Conservation (phyloP, 2,888 invertebrate genomes). For the Polietes domitor region DNA sequence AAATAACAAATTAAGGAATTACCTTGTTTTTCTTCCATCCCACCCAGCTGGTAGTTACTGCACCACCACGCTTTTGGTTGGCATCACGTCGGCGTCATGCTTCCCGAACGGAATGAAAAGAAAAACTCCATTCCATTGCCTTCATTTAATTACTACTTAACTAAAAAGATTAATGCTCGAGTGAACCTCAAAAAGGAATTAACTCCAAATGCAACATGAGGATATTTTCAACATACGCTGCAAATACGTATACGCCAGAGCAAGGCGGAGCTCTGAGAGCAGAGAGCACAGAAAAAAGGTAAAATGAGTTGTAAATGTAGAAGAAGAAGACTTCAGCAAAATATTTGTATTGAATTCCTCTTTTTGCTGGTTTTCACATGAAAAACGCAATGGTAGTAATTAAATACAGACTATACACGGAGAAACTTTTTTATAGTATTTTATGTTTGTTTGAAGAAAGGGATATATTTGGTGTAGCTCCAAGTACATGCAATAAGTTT, state of each 20-base stretch:
- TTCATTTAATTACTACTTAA: constrained; percentile 32
- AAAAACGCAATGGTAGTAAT: neutral
- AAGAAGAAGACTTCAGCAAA: too few relatives aligned
- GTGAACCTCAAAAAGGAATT: constrained; percentile 23
- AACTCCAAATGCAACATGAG: constrained; percentile 21
- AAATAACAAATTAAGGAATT: constrained; percentile 12
- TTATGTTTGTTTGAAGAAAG: too few relatives aligned
- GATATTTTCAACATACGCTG: constrained; percentile 8
- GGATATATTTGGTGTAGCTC: too few relatives aligned
- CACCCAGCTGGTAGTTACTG: neutral
- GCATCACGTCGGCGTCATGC: neutral
- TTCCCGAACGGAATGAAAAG: neutral
- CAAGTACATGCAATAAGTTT: too few relatives aligned
- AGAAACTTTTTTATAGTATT: too few relatives aligned
- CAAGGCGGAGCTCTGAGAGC: neutral
- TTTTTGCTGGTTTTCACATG: neutral
- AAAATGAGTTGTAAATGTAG: constrained; percentile 10
- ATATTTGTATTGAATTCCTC: neutral
- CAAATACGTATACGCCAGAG: neutral
- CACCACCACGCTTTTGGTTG: neutral
- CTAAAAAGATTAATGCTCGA: constrained; percentile 17
- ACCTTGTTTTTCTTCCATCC: neutral
- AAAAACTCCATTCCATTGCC: neutral
- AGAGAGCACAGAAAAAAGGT: neutral
- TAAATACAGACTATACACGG: too few relatives aligned